A percentile compares a stretch with the other conserved stretches of the same genome.
phyloP scores from a whole-genome alignment of 2,888 invertebrate genomes.

The Dromius quadrimaculatus region DNA sequence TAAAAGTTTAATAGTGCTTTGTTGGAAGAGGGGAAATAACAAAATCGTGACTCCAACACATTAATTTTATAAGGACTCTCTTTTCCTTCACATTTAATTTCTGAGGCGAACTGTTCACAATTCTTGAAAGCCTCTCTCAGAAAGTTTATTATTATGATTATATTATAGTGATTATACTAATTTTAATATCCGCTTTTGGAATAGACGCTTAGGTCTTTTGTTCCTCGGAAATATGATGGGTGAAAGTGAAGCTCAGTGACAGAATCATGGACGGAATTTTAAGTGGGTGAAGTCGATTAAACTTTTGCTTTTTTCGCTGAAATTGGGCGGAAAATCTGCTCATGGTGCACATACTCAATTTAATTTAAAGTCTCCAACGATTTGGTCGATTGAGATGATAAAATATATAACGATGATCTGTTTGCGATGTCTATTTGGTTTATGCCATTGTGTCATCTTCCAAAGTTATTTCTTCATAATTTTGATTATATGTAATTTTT shows the following conservation, averaged over 20 bases:
- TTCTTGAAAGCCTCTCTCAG: slow-evolving; percentile 20
- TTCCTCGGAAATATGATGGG: slow-evolving; percentile 18
- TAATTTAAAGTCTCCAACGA: too few relatives aligned
- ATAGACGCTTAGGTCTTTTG: slow-evolving; percentile 20
- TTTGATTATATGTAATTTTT: too few relatives aligned
- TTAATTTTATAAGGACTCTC: slow-evolving; percentile 48
- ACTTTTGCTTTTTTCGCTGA: slow-evolving; percentile 16
- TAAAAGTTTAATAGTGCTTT: slow-evolving; percentile 41
- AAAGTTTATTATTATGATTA: slow-evolving; percentile 34
- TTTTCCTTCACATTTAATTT: slow-evolving; percentile 51
- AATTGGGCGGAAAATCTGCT: slow-evolving; percentile 1
- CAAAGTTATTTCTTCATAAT: too few relatives aligned
- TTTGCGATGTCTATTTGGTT: too few relatives aligned
- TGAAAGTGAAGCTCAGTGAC: slow-evolving; percentile 21
- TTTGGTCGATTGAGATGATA: too few relatives aligned
- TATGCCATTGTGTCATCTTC: too few relatives aligned
- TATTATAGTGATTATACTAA: slow-evolving; percentile 36
- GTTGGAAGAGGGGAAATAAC: slow-evolving; percentile 31
- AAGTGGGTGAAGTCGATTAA: background rate
- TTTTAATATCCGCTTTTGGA: slow-evolving; percentile 29
- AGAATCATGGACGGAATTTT: slow-evolving; percentile 20
- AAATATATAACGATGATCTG: too few relatives aligned
- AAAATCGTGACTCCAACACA: slow-evolving; percentile 39
- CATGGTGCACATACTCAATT: background rate
- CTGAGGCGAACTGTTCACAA: slow-evolving; percentile 38